Percentiles rank a stretch among this genome's conserved stretches.
These are phyloP conservation scores for Thaumetopoea pityocampa DNA, from an alignment of 1,140 invertebrate species.

Conservation along the genomic window DNA sequence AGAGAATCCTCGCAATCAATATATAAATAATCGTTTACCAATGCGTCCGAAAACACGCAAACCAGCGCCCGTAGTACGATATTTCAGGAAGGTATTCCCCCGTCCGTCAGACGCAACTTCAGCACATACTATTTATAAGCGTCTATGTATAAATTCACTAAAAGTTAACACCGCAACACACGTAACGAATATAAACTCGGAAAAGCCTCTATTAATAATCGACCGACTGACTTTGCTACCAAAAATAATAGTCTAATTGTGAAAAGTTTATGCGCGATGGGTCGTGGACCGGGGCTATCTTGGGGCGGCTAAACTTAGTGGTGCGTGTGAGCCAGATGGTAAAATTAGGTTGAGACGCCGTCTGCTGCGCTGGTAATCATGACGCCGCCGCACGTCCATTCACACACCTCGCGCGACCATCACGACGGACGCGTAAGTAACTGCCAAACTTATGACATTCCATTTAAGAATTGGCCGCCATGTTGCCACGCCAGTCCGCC, in stretches of 20 bases:
- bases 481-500: constrained; percentile 37
- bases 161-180: constrained; percentile 75
- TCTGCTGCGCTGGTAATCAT: constrained; percentile 60
- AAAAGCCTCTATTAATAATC: constrained; percentile 76
- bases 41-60: constrained; percentile 72
- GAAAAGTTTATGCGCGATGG: constrained; percentile 75
- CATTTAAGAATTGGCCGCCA: constrained; percentile 51
- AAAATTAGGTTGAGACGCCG: constrained; percentile 73
- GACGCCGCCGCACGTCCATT: constrained; percentile 63
- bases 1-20: constrained; percentile 53
- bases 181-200: constrained; percentile 75
- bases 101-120: constrained; percentile 72
- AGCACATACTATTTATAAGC: constrained; percentile 75
- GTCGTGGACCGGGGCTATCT: constrained; percentile 75
- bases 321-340: constrained; percentile 72
- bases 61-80: constrained; percentile 69
- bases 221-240: constrained; percentile 76
- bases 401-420: constrained; percentile 56
- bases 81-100: constrained; percentile 76
- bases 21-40: constrained; percentile 75
- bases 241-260: constrained; percentile 78
- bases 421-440: constrained; percentile 49
- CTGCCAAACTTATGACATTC: constrained; percentile 72
- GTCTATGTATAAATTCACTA: constrained; percentile 76
- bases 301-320: constrained; percentile 77